phyloP scores from a whole-genome alignment of 2,888 invertebrate genomes.

The Dicranocentrus wangi region DNA sequence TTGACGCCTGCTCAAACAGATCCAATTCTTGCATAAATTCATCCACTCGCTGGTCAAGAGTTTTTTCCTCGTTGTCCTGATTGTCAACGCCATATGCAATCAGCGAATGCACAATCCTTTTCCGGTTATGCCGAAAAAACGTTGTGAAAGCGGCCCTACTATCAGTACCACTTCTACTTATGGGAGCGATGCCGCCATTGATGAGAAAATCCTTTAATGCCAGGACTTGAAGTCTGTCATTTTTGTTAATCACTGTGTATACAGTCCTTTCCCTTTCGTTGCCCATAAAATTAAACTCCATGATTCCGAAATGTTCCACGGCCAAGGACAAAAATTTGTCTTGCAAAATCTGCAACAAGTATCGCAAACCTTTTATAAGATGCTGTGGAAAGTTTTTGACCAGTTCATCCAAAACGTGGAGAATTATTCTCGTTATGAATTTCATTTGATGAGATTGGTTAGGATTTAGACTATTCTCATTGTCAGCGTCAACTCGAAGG shows the following conservation, averaged over 20 bases:
- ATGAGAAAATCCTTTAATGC: conserved; percentile 67
- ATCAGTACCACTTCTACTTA: conserved; percentile 46
- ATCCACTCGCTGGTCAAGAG: too few relatives aligned
- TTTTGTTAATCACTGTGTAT: conserved; percentile 33
- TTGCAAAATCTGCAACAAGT: conserved; percentile 58
- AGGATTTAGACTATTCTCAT: not conserved
- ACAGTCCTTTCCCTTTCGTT: conserved; percentile 2
- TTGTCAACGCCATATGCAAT: conserved; percentile 4
- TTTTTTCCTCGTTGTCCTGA: too few relatives aligned
- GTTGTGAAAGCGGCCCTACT: conserved; percentile 53
- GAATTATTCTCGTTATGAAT: conserved; percentile 56
- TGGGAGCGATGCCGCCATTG: conserved; percentile 63
- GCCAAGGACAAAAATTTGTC: conserved; percentile 65
- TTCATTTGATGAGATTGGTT: conserved; percentile 40
- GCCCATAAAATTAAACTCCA: not conserved
- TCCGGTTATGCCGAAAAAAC: conserved; percentile 60
- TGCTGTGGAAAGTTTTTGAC: conserved; percentile 60
- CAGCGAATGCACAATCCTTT: conserved; percentile 42
- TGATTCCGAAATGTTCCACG: conserved; percentile 32
- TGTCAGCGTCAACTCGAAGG: not conserved
- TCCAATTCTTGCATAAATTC: too few relatives aligned
- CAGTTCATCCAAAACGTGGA: conserved; percentile 42
- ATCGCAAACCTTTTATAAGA: conserved; percentile 59
- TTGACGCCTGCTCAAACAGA: not conserved
- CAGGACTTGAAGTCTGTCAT: conserved; percentile 64